Evolutionary conservation across 2,797 vertebrate genomes (phyloP).

Genomic region (Catostomus latipinnis): DNA sequence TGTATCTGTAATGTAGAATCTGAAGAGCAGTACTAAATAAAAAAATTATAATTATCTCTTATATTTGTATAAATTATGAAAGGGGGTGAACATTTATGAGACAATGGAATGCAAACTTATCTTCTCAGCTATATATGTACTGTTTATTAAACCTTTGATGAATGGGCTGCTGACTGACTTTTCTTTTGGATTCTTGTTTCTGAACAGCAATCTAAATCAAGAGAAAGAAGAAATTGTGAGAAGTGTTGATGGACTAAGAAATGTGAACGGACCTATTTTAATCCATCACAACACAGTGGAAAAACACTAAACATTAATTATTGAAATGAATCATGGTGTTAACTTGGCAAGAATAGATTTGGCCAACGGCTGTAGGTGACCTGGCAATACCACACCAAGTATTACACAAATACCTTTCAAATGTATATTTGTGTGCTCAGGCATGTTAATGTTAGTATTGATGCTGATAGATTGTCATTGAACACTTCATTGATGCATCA

Average conservation of each 20-base stretch:
- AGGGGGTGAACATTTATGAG: too few relatives aligned
- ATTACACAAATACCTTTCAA: background rate
- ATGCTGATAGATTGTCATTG: slow-evolving; percentile 18
- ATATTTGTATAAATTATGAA: too few relatives aligned
- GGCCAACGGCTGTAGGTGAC: slow-evolving; percentile 51
- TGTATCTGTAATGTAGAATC: too few relatives aligned
- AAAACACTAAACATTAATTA: slow-evolving; percentile 19
- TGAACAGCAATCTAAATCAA: too few relatives aligned
- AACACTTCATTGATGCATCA: background rate
- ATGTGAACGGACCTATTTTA: background rate
- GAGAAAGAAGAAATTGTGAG: background rate
- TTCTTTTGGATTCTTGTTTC: too few relatives aligned
- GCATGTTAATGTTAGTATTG: background rate
- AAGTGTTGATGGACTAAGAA: background rate
- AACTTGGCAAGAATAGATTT: slow-evolving; percentile 38
- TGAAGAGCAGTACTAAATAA: too few relatives aligned
- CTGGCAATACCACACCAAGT: slow-evolving; percentile 14
- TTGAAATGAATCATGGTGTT: slow-evolving; percentile 27
- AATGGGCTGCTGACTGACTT: too few relatives aligned
- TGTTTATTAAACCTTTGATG: too few relatives aligned
- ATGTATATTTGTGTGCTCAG: slow-evolving; percentile 9
- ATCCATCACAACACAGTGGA: background rate
- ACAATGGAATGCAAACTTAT: too few relatives aligned
- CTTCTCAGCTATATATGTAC: too few relatives aligned
- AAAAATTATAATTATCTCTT: too few relatives aligned